A percentile compares a stretch with the other conserved stretches of the same genome.
phyloP scores from a whole-genome alignment of 23 tunicate genomes.

The Oikopleura dioica region DNA sequence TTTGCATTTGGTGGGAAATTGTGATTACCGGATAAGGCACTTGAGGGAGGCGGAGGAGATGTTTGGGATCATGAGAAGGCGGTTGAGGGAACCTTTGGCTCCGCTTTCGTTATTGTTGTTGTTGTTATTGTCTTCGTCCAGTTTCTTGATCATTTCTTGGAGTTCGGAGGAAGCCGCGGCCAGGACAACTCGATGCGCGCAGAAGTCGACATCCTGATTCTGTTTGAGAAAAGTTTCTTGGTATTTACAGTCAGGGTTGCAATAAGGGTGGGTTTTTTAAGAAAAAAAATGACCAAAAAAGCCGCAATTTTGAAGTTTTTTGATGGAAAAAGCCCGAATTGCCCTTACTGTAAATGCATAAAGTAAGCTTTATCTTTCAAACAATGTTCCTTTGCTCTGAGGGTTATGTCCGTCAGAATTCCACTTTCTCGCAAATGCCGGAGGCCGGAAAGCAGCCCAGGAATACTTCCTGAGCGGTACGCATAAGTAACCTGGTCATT shows the following conservation, averaged over 20 bases:
- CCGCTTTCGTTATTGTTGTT: no score
- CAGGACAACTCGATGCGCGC: constrained; percentile 1
- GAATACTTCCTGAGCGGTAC: neutral
- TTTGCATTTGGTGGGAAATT: no score
- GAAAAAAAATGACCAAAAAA: neutral
- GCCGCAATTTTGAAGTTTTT: no score
- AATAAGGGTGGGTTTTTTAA: neutral
- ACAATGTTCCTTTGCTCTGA: neutral
- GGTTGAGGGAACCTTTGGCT: no score
- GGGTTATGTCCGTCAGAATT: neutral
- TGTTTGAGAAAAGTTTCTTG: neutral
- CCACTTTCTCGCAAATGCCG: constrained; percentile 2
- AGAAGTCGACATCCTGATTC: neutral
- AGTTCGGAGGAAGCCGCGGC: neutral
- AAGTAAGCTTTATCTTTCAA: neutral
- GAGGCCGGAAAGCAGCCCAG: constrained; percentile 2
- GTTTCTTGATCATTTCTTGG: neutral
- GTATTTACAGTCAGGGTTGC: neutral
- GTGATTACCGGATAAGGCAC: no score
- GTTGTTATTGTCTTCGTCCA: no score
- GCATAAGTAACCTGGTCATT: neutral
- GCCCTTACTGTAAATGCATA: neutral
- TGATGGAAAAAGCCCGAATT: no score
- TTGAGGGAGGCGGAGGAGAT: no score
- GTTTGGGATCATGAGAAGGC: no score